Conservation (phyloP, 2,113 vertebrate species). For the Pipra filicauda region DNA sequence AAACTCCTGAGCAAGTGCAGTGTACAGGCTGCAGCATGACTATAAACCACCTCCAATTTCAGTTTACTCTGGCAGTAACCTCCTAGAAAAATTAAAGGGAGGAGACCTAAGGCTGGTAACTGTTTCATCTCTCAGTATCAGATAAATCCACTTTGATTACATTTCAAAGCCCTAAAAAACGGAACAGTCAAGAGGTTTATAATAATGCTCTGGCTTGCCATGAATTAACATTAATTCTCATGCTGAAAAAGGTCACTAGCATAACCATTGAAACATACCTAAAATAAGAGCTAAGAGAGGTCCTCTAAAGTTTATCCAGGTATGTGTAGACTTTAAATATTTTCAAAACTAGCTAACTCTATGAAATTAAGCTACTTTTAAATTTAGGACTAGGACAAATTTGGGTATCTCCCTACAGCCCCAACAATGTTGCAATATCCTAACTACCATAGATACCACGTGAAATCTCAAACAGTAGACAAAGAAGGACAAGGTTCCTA, state of each 20-base stretch:
- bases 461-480: neutral
- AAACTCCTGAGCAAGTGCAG: constrained; percentile 35
- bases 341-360: neutral
- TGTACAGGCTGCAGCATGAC: constrained; percentile 21
- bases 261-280: neutral
- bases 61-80: constrained; percentile 42
- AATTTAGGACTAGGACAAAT: neutral
- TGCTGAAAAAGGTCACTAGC: neutral
- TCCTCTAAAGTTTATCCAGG: neutral
- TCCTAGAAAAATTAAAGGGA: constrained; percentile 31
- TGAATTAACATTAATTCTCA: constrained; percentile 8
- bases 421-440: neutral
- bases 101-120: constrained; percentile 19
- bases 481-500: neutral
- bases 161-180: neutral
- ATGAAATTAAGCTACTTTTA: neutral
- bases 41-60: constrained; percentile 56
- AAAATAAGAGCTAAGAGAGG: neutral
- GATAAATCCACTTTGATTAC: constrained; percentile 34
- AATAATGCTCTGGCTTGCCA: neutral
- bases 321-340: neutral
- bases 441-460: neutral
- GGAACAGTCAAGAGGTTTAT: neutral
- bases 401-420: neutral
- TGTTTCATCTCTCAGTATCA: neutral